These are phyloP conservation scores for Peromyscus melanophrys DNA, from an alignment of 2,797 vertebrate species.

Conservation along the genomic window DNA sequence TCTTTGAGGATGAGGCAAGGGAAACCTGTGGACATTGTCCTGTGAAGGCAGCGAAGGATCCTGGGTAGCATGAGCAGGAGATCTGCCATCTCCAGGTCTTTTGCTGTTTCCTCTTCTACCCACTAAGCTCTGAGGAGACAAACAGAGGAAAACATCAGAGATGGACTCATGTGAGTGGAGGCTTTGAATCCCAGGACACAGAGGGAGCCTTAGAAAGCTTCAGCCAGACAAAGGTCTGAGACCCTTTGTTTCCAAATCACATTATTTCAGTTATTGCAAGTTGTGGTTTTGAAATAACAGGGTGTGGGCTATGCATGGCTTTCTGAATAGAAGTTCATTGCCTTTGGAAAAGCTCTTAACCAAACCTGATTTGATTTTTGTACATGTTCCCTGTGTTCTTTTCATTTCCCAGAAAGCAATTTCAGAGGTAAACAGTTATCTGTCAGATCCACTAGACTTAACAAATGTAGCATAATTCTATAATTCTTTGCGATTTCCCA, in stretches of 20 bases:
- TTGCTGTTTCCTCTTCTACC: neutral
- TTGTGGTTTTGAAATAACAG: constrained; percentile 7
- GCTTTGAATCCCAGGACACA: neutral
- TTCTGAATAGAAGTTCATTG: constrained; percentile 37
- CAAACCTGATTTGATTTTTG: constrained; percentile 71
- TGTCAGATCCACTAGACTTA: constrained; percentile 70
- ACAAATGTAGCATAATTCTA: constrained; percentile 83
- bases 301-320: neutral
- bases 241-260: constrained; percentile 31
- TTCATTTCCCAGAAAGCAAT: constrained; percentile 84
- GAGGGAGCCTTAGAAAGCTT: neutral
- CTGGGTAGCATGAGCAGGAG: neutral
- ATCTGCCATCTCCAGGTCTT: neutral
- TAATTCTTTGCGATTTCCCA: constrained; percentile 80
- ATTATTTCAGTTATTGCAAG: neutral
- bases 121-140: neutral
- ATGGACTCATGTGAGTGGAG: neutral
- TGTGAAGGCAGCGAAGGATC: neutral
- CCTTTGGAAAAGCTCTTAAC: constrained; percentile 72
- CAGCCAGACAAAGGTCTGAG: neutral
- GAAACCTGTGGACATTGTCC: fast-evolving
- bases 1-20: neutral
- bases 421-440: constrained; percentile 71
- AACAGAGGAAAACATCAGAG: constrained; percentile 33
- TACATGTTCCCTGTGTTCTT: constrained; percentile 71